These are phyloP conservation scores for Cyphomyrus plagiostoma DNA, from an alignment of 2,113 vertebrate genomes.

Conservation along the genomic window DNA sequence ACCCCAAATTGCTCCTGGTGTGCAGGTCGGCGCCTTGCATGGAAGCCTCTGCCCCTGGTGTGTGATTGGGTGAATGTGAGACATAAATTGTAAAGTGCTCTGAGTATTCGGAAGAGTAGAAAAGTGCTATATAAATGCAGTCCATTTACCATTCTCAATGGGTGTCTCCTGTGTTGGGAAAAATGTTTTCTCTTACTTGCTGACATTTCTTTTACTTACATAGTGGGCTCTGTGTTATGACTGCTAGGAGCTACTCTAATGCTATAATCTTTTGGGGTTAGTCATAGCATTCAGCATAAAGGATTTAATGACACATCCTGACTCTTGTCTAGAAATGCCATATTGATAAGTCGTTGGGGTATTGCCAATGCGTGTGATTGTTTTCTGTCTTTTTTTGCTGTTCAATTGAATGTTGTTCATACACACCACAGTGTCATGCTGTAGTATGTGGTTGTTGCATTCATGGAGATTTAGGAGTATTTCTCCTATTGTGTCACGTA, in stretches of 20 bases:
- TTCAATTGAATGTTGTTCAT: conserved; percentile 65
- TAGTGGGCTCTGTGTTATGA: conserved; percentile 66
- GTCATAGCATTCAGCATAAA: conserved; percentile 61
- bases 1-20: too few relatives aligned
- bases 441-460: neutral
- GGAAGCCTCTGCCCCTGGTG: too few relatives aligned
- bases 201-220: conserved; percentile 64
- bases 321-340: conserved; percentile 68
- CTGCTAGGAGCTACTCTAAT: conserved; percentile 64
- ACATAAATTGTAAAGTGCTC: too few relatives aligned
- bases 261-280: conserved; percentile 60
- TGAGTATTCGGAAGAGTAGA: too few relatives aligned
- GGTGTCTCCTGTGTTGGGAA: conserved; percentile 57
- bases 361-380: conserved; percentile 64
- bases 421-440: conserved; percentile 48
- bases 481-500: neutral
- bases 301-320: conserved; percentile 67
- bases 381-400: conserved; percentile 67
- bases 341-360: conserved; percentile 68
- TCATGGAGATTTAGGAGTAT: neutral
- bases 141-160: conserved; percentile 42
- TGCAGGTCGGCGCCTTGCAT: too few relatives aligned
- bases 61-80: too few relatives aligned
- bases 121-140: too few relatives aligned
- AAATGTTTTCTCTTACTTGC: conserved; percentile 61